A percentile compares a stretch with the other conserved stretches of the same genome.
Conservation (phyloP, 2,113 vertebrate genomes). For the Protobothrops flavoviridis region DNA sequence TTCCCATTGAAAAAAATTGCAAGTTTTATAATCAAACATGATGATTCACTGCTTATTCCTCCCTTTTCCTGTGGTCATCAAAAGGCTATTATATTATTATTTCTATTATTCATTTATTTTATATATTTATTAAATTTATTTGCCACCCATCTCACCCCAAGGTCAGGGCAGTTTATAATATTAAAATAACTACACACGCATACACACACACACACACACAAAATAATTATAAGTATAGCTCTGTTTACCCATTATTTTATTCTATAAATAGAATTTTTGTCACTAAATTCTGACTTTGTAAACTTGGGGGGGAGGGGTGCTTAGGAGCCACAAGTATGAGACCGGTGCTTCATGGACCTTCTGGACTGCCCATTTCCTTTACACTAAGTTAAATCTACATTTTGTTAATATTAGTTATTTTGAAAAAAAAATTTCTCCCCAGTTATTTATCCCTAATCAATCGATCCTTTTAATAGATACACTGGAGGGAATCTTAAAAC, state of each 20-base stretch:
- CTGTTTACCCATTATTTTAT: not conserved
- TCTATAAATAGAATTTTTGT: not conserved
- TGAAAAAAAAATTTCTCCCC: not conserved
- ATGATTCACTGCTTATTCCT: not conserved
- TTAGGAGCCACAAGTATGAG: not conserved
- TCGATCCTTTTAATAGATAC: not conserved
- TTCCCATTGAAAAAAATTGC: too few relatives aligned
- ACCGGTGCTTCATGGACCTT: not conserved
- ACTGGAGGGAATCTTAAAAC: not conserved
- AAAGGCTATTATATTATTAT: not conserved
- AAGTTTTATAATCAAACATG: not conserved
- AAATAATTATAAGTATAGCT: not conserved
- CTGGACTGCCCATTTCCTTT: not conserved
- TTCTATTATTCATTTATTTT: not conserved
- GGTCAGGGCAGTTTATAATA: not conserved
- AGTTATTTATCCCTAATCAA: not conserved
- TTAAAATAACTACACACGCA: not conserved
- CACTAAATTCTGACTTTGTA: not conserved
- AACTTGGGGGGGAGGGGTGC: not conserved
- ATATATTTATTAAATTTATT: not conserved
- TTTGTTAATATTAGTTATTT: not conserved
- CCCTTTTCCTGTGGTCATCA: not conserved
- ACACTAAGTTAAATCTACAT: not conserved
- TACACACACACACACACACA: too few relatives aligned
- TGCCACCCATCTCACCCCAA: not conserved